Evolutionary conservation across 2,797 vertebrate species (phyloP).

Genomic region (Acropternis orthonyx): DNA sequence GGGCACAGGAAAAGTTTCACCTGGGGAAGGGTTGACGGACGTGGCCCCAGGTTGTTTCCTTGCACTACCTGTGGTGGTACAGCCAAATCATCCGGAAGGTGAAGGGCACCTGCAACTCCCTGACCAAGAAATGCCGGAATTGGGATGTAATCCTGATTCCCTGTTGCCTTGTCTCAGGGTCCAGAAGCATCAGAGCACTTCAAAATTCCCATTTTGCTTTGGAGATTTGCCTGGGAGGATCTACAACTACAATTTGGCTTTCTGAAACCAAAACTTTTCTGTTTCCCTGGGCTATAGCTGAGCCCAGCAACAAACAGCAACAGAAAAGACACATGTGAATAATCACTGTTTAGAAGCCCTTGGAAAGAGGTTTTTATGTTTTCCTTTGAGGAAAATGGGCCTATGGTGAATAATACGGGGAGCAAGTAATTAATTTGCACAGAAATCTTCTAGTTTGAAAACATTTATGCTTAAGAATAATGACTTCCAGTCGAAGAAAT

Average conservation of each 20-base stretch:
- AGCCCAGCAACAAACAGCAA: neutral
- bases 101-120: neutral
- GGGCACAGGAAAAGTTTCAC: neutral
- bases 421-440: neutral
- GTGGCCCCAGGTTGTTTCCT: neutral
- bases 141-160: neutral
- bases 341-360: neutral
- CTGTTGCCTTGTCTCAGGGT: neutral
- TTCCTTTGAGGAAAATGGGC: neutral
- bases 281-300: neutral
- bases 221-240: neutral
- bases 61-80: neutral
- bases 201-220: neutral
- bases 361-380: neutral
- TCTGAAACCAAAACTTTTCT: neutral
- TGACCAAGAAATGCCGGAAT: neutral
- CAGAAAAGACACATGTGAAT: neutral
- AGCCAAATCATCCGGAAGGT: neutral
- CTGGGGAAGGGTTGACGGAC: neutral
- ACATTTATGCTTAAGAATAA: neutral
- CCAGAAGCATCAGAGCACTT: neutral
- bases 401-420: neutral
- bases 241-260: neutral
- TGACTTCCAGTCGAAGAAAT: neutral
- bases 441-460: neutral